Percentiles rank a stretch among this genome's conserved stretches.
Conservation (phyloP, 1,140 invertebrate species). For the Cheumatopsyche charites region DNA sequence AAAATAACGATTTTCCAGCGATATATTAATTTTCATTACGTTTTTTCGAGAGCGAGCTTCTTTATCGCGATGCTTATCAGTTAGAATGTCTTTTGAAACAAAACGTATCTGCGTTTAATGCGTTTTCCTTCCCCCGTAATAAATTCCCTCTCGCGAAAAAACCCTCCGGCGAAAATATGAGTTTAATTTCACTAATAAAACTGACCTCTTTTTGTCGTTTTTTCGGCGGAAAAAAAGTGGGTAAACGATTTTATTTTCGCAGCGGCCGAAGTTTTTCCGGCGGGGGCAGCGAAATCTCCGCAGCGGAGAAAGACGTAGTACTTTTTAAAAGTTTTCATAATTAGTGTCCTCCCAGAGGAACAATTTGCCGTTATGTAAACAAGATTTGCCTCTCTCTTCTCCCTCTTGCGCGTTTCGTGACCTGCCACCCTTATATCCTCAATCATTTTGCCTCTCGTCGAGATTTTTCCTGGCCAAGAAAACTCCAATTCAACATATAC, state of each 20-base stretch:
- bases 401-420: background rate
- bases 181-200: slow-evolving; percentile 24
- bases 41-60: no score
- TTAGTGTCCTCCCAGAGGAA: slow-evolving; percentile 32
- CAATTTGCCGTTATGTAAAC: slow-evolving; percentile 33
- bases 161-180: slow-evolving; percentile 4
- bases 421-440: background rate
- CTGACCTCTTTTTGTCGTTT: slow-evolving; percentile 25
- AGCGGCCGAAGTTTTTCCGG: background rate
- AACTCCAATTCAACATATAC: no score
- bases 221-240: background rate
- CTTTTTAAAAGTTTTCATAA: slow-evolving; percentile 35
- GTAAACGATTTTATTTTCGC: slow-evolving; percentile 29
- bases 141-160: background rate
- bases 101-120: background rate
- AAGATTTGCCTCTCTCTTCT: slow-evolving; percentile 22
- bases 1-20: no score
- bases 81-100: no score
- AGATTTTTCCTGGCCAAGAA: no score
- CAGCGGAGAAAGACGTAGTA: slow-evolving; percentile 26
- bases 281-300: background rate
- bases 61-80: no score
- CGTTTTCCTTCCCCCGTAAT: background rate
- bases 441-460: background rate
- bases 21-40: no score